phyloP scores from a whole-genome alignment of 2,797 vertebrate species.

The Gambusia yucatana region DNA sequence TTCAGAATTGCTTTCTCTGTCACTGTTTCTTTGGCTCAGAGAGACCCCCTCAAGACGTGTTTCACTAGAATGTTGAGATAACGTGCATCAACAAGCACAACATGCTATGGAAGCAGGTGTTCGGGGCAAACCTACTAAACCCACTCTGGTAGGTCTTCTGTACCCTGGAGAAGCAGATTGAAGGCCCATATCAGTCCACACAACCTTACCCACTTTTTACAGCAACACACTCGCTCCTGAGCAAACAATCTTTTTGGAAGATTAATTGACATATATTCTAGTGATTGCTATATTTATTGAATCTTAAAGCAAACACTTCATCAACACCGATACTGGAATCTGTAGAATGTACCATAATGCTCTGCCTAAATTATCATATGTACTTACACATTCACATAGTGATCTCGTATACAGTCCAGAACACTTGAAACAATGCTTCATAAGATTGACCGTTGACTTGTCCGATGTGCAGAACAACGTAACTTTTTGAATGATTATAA shows the following conservation, averaged over 20 bases:
- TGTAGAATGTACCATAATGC: neutral
- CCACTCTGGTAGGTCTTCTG: conserved; percentile 39
- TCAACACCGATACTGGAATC: neutral
- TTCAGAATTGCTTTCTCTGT: conserved; percentile 32
- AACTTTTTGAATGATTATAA: no score
- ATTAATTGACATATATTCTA: conserved; percentile 44
- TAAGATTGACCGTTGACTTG: neutral
- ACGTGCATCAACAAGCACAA: conserved; percentile 52
- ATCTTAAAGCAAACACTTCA: neutral
- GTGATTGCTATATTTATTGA: neutral
- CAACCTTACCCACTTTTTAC: conserved; percentile 36
- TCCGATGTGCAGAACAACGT: neutral
- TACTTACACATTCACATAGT: neutral
- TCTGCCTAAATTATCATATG: neutral
- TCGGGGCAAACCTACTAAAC: conserved; percentile 40
- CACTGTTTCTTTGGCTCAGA: conserved; percentile 22
- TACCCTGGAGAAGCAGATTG: conserved; percentile 51
- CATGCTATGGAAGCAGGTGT: conserved; percentile 52
- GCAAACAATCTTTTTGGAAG: conserved; percentile 6
- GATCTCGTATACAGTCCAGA: neutral
- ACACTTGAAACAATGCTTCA: neutral
- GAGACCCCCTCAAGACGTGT: conserved; percentile 44
- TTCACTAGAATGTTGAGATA: conserved; percentile 41
- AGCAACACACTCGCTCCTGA: conserved; percentile 51
- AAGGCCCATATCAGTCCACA: conserved; percentile 39